Conservation (phyloP, 2,113 vertebrate genomes). For the Piprites chloris region DNA sequence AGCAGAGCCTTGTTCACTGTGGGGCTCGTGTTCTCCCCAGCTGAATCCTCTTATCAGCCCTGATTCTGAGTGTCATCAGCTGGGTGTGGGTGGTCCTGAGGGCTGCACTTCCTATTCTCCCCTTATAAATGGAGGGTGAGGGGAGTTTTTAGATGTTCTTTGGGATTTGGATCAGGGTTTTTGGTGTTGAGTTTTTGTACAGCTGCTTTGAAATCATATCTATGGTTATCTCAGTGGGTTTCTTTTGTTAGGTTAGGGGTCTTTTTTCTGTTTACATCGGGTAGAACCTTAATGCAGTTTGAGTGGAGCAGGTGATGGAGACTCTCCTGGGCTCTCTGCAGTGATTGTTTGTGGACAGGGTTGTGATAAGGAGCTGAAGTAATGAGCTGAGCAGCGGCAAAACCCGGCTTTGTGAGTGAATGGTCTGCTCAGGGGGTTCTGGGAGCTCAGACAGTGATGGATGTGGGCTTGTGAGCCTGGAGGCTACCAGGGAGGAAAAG, state of each 20-base stretch:
- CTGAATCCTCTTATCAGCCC: background rate
- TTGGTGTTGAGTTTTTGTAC: fast-evolving
- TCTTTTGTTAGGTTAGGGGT: background rate
- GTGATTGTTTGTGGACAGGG: background rate
- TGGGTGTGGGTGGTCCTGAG: background rate
- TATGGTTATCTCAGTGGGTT: fast-evolving
- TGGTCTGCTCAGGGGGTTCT: fast-evolving
- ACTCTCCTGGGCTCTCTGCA: background rate
- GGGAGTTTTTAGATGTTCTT: fast-evolving
- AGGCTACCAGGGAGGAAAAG: background rate
- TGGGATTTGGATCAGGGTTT: fast-evolving
- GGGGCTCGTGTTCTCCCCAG: background rate
- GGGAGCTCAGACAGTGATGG: background rate
- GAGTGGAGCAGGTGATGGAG: background rate
- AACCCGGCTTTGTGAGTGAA: background rate
- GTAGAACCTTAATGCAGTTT: fast-evolving
- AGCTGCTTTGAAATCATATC: fast-evolving
- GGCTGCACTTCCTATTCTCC: background rate
- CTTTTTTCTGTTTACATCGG: fast-evolving
- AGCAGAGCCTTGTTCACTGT: background rate
- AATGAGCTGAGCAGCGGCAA: background rate
- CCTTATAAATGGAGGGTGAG: background rate
- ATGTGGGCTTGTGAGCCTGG: background rate
- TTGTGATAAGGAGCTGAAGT: background rate
- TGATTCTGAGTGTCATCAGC: background rate